A percentile compares a stretch with the other conserved stretches of the same genome.
phyloP scores from a whole-genome alignment of 2,888 invertebrate genomes.

The Leptinotarsa haldemani region DNA sequence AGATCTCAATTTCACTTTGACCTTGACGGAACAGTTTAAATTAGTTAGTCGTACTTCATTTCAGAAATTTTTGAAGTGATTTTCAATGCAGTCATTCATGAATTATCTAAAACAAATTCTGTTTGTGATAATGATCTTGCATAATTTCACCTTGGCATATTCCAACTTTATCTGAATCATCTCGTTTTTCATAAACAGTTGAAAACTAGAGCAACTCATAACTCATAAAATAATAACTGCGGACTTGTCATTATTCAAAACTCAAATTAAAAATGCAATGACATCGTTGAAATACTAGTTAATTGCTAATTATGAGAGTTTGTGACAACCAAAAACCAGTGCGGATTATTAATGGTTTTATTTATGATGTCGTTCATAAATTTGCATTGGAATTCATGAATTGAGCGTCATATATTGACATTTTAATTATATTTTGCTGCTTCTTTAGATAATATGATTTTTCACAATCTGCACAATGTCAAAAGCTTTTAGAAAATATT shows the following conservation, averaged over 20 bases:
- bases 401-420: too few species aligned
- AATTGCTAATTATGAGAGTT: conserved; percentile 6
- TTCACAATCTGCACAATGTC: too few species aligned
- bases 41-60: too few species aligned
- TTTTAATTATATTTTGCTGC: too few species aligned
- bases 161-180: background rate
- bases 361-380: background rate
- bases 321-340: conserved; percentile 9
- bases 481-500: too few species aligned
- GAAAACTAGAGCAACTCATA: conserved; percentile 9
- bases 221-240: conserved; percentile 2
- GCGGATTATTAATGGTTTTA: background rate
- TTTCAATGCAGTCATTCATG: too few species aligned
- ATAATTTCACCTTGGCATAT: conserved; percentile 9
- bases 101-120: background rate
- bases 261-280: background rate
- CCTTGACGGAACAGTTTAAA: too few species aligned
- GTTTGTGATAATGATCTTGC: conserved; percentile 10
- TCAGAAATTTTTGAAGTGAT: too few species aligned
- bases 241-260: conserved; percentile 18
- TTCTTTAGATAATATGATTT: too few species aligned
- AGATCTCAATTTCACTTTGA: too few species aligned
- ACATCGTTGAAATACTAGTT: conserved; percentile 1
- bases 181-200: conserved; percentile 11
- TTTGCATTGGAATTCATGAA: too few species aligned